Evolutionary conservation across 1,140 invertebrate genomes (phyloP).

Genomic region (Stratiolaelaps scimitus): DNA sequence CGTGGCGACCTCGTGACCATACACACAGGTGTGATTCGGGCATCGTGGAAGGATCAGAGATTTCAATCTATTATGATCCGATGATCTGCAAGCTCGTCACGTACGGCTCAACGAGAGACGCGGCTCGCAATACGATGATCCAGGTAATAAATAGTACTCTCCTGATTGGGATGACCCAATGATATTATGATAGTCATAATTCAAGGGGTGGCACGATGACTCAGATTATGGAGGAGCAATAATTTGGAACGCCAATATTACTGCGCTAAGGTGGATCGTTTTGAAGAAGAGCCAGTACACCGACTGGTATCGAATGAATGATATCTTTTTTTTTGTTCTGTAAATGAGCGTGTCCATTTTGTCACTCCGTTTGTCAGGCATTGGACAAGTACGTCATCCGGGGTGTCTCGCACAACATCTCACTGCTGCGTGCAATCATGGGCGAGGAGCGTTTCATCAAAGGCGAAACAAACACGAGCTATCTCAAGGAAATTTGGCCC

Average conservation of each 20-base stretch:
- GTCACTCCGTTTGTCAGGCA: not conserved
- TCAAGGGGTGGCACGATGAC: too few species aligned
- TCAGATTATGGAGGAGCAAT: too few species aligned
- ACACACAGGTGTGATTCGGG: slow-evolving; percentile 54
- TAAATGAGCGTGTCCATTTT: slow-evolving; percentile 24
- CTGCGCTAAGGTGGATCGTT: too few species aligned
- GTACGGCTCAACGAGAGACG: slow-evolving; percentile 27
- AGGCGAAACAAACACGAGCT: slow-evolving; percentile 55
- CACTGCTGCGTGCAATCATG: slow-evolving; percentile 54
- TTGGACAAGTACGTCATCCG: slow-evolving; percentile 27
- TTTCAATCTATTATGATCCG: slow-evolving; percentile 60
- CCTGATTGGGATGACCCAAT: too few species aligned
- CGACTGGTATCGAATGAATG: too few species aligned
- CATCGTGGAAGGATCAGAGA: slow-evolving; percentile 57
- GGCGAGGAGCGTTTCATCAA: slow-evolving; percentile 49
- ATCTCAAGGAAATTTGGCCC: slow-evolving; percentile 49
- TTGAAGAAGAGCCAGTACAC: too few species aligned
- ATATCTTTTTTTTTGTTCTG: slow-evolving; percentile 30
- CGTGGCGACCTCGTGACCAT: not conserved
- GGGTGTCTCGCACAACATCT: slow-evolving; percentile 58
- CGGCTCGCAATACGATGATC: slow-evolving; percentile 13
- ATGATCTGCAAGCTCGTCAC: slow-evolving; percentile 55
- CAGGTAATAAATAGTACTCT: too few species aligned
- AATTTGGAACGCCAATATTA: too few species aligned
- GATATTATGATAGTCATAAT: too few species aligned